Evolutionary conservation across 1,140 invertebrate species (phyloP).

Genomic region (Aculops lycopersici): DNA sequence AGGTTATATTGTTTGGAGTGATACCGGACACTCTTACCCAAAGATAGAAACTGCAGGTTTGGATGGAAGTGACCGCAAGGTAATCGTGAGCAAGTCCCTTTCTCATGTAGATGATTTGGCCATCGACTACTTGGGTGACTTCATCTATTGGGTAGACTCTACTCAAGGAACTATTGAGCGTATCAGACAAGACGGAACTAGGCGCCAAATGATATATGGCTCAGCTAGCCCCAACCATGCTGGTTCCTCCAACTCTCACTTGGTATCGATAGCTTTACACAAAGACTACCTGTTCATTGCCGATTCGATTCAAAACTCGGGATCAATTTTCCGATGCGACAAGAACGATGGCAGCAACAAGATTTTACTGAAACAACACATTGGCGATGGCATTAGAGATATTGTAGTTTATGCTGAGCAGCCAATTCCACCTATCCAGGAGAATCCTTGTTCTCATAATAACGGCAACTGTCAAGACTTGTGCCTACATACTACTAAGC

Average conservation of each 20-base stretch:
- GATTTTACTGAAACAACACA: conserved; percentile 21
- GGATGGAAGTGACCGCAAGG: conserved; percentile 19
- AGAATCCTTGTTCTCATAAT: conserved; percentile 24
- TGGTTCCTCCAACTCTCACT: conserved; percentile 6
- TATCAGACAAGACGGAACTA: conserved; percentile 25
- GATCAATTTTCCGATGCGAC: conserved; percentile 28
- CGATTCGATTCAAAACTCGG: conserved; percentile 23
- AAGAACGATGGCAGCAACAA: conserved; percentile 21
- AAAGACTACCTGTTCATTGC: conserved; percentile 22
- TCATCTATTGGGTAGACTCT: conserved; percentile 18
- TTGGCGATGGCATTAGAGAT: conserved; percentile 34
- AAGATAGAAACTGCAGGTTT: conserved; percentile 19
- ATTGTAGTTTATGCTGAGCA: conserved; percentile 22
- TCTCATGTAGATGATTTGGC: conserved; percentile 16
- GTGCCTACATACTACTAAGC: conserved; percentile 34
- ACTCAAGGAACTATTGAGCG: conserved; percentile 20
- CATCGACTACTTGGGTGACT: conserved; percentile 15
- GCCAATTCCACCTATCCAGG: conserved; percentile 11
- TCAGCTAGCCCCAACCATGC: conserved; percentile 14
- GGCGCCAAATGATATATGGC: conserved; percentile 39
- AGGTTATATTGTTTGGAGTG: conserved; percentile 23
- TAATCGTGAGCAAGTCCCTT: conserved; percentile 15
- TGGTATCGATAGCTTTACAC: conserved; percentile 19
- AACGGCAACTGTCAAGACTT: conserved; percentile 45
- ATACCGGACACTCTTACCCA: conserved; percentile 15